Percentiles rank a stretch among this genome's conserved stretches.
Conservation (phyloP, 2,797 vertebrate genomes). For the Aythya fuligula region DNA sequence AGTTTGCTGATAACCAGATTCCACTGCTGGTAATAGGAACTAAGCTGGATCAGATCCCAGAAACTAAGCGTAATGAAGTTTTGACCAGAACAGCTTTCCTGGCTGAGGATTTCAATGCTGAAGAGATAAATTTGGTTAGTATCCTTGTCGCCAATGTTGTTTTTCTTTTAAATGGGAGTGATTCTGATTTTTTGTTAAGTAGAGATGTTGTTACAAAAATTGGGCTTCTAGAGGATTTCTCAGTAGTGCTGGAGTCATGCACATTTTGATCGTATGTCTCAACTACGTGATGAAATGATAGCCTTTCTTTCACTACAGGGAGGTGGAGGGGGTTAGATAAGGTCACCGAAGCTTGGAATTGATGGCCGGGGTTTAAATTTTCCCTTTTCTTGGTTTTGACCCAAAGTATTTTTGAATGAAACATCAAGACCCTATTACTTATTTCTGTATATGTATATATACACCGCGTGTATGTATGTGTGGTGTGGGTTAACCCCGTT, state of each 20-base stretch:
- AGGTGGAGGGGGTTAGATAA: background rate
- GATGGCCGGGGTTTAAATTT: background rate
- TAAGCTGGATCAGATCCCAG: slow-evolving; percentile 97
- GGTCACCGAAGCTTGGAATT: background rate
- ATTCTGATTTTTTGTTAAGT: background rate
- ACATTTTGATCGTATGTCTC: background rate
- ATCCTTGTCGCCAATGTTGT: background rate
- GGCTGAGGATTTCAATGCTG: slow-evolving; percentile 97
- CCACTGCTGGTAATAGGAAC: slow-evolving; percentile 96
- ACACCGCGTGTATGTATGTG: rapidly evolving
- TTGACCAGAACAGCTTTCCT: slow-evolving; percentile 93
- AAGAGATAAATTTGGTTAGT: slow-evolving; percentile 96
- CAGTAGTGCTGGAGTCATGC: background rate
- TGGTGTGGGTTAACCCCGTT: background rate
- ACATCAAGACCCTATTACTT: background rate
- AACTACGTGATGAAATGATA: background rate
- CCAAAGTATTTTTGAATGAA: background rate
- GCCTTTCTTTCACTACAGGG: background rate
- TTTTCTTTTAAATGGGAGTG: background rate
- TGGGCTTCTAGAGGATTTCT: background rate
- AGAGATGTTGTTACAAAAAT: background rate
- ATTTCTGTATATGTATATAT: background rate
- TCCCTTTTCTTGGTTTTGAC: background rate
- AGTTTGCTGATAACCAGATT: slow-evolving; percentile 95
- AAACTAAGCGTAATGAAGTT: slow-evolving; percentile 92